Conservation (phyloP, 2,113 vertebrate genomes). For the Sarotherodon lohbergeri region DNA sequence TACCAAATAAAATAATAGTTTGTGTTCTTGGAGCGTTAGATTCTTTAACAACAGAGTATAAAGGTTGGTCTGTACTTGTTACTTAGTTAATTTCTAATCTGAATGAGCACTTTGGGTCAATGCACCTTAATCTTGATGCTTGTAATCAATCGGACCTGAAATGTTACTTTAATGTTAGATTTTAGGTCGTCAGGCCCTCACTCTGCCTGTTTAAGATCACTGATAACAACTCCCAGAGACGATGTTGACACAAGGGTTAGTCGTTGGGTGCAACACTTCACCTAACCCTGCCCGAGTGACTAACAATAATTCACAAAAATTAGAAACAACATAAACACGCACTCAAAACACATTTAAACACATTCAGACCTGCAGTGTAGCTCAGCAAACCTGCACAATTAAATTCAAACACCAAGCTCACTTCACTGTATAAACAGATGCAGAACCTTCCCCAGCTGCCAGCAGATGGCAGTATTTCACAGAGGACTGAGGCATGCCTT, state of each 20-base stretch:
- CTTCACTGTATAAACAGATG: not conserved
- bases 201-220: not conserved
- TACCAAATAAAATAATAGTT: not conserved
- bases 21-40: not conserved
- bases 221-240: not conserved
- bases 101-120: not conserved
- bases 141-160: not conserved
- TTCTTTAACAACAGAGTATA: not conserved
- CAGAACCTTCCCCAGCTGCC: not conserved
- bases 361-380: not conserved
- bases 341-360: not conserved
- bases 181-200: rapidly evolving
- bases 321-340: not conserved
- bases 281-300: not conserved
- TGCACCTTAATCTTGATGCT: not conserved
- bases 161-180: not conserved
- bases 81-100: not conserved
- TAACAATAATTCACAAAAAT: not conserved
- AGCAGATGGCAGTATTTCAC: not conserved
- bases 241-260: not conserved
- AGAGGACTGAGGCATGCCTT: not conserved
- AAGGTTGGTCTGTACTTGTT: not conserved
- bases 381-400: not conserved
- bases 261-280: not conserved
- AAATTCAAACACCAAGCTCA: slow-evolving; percentile 11